phyloP scores from a whole-genome alignment of 2,888 invertebrate species.

The Halocaridina rubra region DNA sequence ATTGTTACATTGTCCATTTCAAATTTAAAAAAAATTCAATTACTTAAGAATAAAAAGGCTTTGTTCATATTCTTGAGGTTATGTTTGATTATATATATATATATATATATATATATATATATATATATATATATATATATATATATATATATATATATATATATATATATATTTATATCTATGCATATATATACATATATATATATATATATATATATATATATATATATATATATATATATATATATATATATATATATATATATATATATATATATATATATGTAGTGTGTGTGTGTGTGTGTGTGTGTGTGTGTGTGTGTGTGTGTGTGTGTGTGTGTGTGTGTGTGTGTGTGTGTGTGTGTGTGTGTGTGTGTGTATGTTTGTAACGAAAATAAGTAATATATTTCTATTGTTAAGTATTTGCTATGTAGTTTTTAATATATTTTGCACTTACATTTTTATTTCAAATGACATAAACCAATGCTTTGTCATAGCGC shows the following conservation, averaged over 20 bases:
- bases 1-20: not conserved
- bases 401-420: not conserved
- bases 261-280: slow-evolving; percentile 4
- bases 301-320: not conserved
- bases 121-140: not conserved
- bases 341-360: no score
- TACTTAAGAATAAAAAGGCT: no score
- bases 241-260: slow-evolving; percentile 48
- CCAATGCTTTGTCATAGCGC: not conserved
- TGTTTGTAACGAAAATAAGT: not conserved
- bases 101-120: not conserved
- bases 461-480: not conserved
- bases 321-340: slow-evolving; percentile 9
- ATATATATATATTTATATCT: slow-evolving; percentile 18
- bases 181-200: not conserved
- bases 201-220: slow-evolving; percentile 17
- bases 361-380: no score
- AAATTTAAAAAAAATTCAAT: not conserved
- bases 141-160: slow-evolving; percentile 10
- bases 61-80: not conserved
- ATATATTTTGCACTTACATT: not conserved
- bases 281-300: not conserved
- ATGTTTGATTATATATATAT: not conserved
- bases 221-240: slow-evolving; percentile 26
- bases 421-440: not conserved